Percentiles rank a stretch among this genome's conserved stretches.
phyloP scores from a whole-genome alignment of 2,113 vertebrate species.

The Paradoxurus hermaphroditus region DNA sequence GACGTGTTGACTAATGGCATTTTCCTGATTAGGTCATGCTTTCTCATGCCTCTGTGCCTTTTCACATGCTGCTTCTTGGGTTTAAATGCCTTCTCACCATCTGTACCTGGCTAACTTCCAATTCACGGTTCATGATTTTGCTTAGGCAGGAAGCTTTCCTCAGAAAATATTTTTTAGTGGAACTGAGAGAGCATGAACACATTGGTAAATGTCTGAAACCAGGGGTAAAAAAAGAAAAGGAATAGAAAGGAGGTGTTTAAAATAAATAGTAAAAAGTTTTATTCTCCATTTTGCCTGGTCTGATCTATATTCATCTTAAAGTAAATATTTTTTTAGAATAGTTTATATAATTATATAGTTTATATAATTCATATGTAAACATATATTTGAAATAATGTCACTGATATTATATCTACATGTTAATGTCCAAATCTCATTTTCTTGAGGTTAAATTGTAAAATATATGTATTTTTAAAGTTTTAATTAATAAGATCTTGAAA shows the following conservation, averaged over 20 bases:
- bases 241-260: neutral
- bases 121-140: neutral
- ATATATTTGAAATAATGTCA: neutral
- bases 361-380: neutral
- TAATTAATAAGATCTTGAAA: neutral
- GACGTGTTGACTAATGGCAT: constrained; percentile 24
- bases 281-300: neutral
- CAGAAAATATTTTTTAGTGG: constrained; percentile 31
- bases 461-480: neutral
- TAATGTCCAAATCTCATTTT: neutral
- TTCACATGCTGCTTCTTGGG: neutral
- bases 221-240: neutral
- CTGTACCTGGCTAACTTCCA: constrained; percentile 54
- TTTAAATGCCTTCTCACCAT: constrained; percentile 18
- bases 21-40: neutral
- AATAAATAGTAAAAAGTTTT: neutral
- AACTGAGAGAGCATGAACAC: neutral
- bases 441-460: neutral
- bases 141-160: neutral
- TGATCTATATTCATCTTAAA: neutral
- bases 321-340: neutral
- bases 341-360: neutral
- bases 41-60: constrained; percentile 47
- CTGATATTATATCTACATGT: neutral
- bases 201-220: neutral